A percentile compares a stretch with the other conserved stretches of the same genome.
These are phyloP conservation scores for Psettodes erumei DNA, from an alignment of 2,113 vertebrate genomes.

Conservation along the genomic window DNA sequence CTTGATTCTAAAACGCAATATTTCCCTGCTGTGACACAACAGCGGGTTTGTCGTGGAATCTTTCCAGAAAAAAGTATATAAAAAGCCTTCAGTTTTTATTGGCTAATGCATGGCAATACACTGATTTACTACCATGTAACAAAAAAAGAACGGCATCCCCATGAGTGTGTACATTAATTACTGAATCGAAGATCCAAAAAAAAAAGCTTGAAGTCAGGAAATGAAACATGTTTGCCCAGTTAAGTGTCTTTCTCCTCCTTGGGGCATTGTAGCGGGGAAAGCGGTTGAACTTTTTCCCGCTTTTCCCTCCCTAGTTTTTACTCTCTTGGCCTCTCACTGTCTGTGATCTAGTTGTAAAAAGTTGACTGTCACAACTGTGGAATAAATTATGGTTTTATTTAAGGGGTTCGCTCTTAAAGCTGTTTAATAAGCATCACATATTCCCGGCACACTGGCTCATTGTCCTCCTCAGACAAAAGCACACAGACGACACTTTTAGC, in stretches of 20 bases:
- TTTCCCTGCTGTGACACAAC: background rate
- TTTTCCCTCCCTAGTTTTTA: constrained; percentile 1
- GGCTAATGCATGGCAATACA: constrained; percentile 14
- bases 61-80: background rate
- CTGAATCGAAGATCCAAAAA: background rate
- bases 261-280: constrained; percentile 7
- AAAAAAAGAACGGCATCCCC: background rate
- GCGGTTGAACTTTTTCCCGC: background rate
- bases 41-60: background rate
- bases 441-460: constrained; percentile 14
- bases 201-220: background rate
- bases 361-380: constrained; percentile 32
- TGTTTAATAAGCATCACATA: background rate
- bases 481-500: constrained; percentile 36
- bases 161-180: background rate
- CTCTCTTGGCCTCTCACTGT: constrained; percentile 16
- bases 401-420: background rate
- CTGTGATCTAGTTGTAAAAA: constrained; percentile 14
- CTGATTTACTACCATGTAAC: background rate
- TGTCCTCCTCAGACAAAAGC: constrained; percentile 33
- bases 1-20: constrained; percentile 31
- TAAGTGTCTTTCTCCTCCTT: constrained; percentile 26
- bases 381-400: constrained; percentile 50
- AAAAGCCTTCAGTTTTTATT: constrained; percentile 3
- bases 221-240: background rate